Evolutionary conservation across 2,888 invertebrate genomes (phyloP).

Genomic region (Odontocolon sp.): DNA sequence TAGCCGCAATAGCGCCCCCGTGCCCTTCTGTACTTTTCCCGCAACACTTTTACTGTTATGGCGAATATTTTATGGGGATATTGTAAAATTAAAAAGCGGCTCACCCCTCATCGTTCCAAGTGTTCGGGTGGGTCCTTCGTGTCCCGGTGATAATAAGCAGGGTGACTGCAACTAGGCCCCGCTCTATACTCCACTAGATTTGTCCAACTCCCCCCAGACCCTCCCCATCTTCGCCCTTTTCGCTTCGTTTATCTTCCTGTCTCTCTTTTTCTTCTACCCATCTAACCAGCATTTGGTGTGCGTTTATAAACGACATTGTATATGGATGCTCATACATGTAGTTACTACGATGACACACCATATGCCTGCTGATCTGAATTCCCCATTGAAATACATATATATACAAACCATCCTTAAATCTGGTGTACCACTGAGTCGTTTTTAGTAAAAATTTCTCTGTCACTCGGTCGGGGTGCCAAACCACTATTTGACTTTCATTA

Average conservation of each 20-base stretch:
- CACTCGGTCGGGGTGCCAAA: slow-evolving; percentile 67
- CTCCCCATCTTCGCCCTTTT: neutral
- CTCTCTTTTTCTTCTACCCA: neutral
- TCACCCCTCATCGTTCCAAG: slow-evolving; percentile 63
- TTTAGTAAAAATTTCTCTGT: slow-evolving; percentile 20
- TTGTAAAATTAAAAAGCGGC: slow-evolving; percentile 79
- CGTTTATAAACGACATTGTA: slow-evolving; percentile 14
- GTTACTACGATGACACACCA: slow-evolving; percentile 34
- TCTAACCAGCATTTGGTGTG: slow-evolving; percentile 30
- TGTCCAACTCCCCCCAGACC: slow-evolving; percentile 26
- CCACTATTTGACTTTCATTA: slow-evolving; percentile 81
- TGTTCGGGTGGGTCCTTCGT: slow-evolving; percentile 59
- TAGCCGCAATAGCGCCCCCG: too few relatives aligned
- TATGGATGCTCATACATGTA: slow-evolving; percentile 10
- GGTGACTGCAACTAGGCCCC: slow-evolving; percentile 51
- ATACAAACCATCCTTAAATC: neutral
- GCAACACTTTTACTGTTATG: slow-evolving; percentile 77
- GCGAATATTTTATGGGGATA: slow-evolving; percentile 79
- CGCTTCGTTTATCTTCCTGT: too few relatives aligned
- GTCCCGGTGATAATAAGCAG: slow-evolving; percentile 74
- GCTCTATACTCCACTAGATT: slow-evolving; percentile 29
- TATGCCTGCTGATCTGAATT: slow-evolving; percentile 43
- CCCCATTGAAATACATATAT: slow-evolving; percentile 2
- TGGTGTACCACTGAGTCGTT: slow-evolving; percentile 28
- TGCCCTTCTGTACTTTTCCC: slow-evolving; percentile 59